These are phyloP conservation scores for Nematolebias whitei DNA, from an alignment of 2,113 vertebrate genomes.

Conservation along the genomic window DNA sequence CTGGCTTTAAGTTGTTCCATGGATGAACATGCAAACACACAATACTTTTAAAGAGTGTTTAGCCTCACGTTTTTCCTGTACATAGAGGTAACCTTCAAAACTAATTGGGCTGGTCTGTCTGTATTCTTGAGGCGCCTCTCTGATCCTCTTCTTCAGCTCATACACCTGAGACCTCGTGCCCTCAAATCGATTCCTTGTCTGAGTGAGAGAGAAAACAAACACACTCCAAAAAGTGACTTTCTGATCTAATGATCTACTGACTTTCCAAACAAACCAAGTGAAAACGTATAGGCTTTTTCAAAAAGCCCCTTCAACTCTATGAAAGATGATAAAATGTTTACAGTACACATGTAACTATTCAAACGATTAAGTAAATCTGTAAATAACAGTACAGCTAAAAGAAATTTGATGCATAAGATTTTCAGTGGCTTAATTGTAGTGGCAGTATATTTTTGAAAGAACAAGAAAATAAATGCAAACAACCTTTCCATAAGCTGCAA, in stretches of 20 bases:
- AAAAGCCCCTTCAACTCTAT: slow-evolving; percentile 3
- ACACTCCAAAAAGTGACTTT: slow-evolving; percentile 32
- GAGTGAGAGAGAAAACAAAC: slow-evolving; percentile 28
- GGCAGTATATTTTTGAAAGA: too few species aligned
- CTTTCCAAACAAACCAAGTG: slow-evolving; percentile 7
- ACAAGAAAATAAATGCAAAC: too few species aligned
- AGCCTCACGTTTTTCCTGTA: slow-evolving; percentile 94
- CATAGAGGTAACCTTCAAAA: slow-evolving; percentile 93
- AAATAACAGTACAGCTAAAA: too few species aligned
- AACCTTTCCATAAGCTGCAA: neutral
- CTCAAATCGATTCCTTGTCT: slow-evolving; percentile 97
- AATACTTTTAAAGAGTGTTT: neutral
- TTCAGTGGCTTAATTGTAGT: too few species aligned
- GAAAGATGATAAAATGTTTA: neutral
- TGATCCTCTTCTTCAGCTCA: slow-evolving; percentile 94
- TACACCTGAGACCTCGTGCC: slow-evolving; percentile 92
- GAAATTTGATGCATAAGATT: too few species aligned
- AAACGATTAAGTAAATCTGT: too few species aligned
- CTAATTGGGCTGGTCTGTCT: slow-evolving; percentile 90
- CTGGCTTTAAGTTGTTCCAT: neutral
- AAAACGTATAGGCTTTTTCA: neutral
- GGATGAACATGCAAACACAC: too few species aligned
- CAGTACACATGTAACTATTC: neutral
- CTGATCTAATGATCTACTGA: slow-evolving; percentile 4
- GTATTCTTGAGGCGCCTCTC: slow-evolving; percentile 89